These are phyloP conservation scores for Labeo catla DNA, from an alignment of 2,113 vertebrate genomes.

Conservation along the genomic window DNA sequence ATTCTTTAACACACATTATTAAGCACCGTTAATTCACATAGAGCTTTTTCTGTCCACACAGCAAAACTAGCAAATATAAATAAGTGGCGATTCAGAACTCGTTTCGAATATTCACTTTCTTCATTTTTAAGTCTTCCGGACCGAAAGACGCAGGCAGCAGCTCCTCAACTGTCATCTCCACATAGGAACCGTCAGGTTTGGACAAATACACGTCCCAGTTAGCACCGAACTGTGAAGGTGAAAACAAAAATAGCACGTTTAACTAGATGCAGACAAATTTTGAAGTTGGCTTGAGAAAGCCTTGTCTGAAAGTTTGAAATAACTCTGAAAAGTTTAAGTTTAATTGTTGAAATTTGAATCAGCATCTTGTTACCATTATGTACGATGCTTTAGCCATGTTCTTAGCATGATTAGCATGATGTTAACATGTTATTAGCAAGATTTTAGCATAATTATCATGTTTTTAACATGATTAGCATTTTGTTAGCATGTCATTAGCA, in stretches of 20 bases:
- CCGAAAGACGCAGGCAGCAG: slow-evolving; percentile 87
- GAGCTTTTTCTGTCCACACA: slow-evolving; percentile 6
- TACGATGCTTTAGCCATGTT: too few relatives aligned
- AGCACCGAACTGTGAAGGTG: slow-evolving; percentile 80
- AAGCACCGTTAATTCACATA: neutral
- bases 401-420: too few relatives aligned
- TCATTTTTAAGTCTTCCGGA: slow-evolving; percentile 79
- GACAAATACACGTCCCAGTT: slow-evolving; percentile 85
- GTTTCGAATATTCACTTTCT: slow-evolving; percentile 43
- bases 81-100: slow-evolving; percentile 29
- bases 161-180: slow-evolving; percentile 77
- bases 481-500: too few relatives aligned
- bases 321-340: too few relatives aligned
- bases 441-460: too few relatives aligned
- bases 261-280: neutral
- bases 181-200: slow-evolving; percentile 78
- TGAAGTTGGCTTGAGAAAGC: too few relatives aligned
- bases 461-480: too few relatives aligned
- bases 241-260: neutral
- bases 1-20: neutral
- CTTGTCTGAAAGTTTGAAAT: too few relatives aligned
- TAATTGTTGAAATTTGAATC: too few relatives aligned
- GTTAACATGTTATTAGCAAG: too few relatives aligned
- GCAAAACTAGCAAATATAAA: neutral
- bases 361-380: too few relatives aligned